phyloP scores from a whole-genome alignment of 2,888 invertebrate species.

The Alentia gelatinosa region DNA sequence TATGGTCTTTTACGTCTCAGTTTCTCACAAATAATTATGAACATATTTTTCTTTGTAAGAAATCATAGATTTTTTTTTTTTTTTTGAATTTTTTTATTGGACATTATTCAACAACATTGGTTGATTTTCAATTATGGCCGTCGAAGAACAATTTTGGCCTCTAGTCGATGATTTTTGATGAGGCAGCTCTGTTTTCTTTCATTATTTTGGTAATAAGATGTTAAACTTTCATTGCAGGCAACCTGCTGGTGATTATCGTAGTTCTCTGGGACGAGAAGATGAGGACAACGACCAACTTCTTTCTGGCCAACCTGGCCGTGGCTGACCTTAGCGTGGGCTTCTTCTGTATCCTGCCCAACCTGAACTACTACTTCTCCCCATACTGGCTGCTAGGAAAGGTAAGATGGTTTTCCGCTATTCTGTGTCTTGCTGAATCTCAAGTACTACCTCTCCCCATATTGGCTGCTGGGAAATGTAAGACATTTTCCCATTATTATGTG shows the following conservation, averaged over 20 bases:
- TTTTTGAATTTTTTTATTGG: no score
- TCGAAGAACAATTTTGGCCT: no score
- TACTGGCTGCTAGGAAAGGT: not conserved
- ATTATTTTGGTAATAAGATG: no score
- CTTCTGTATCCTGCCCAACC: conserved; percentile 88
- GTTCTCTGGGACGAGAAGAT: conserved; percentile 90
- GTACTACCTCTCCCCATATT: not conserved
- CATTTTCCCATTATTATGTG: conserved; percentile 88
- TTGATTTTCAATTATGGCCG: no score
- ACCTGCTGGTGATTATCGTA: conserved; percentile 91
- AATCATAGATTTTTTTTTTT: no score
- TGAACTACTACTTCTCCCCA: not conserved
- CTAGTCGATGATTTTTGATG: no score
- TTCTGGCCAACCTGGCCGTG: conserved; percentile 92
- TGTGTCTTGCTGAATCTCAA: conserved; percentile 86
- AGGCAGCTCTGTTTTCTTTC: no score
- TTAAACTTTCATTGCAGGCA: conserved; percentile 86
- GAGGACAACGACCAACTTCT: conserved; percentile 94
- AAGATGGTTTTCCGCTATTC: no score
- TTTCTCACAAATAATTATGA: no score
- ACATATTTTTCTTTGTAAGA: no score
- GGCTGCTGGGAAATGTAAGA: not conserved
- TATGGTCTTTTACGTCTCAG: no score
- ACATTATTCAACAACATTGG: no score
- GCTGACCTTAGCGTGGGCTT: conserved; percentile 95